These are phyloP conservation scores for Drosophila saltans DNA, from an alignment of 1,140 invertebrate genomes.

Conservation along the genomic window DNA sequence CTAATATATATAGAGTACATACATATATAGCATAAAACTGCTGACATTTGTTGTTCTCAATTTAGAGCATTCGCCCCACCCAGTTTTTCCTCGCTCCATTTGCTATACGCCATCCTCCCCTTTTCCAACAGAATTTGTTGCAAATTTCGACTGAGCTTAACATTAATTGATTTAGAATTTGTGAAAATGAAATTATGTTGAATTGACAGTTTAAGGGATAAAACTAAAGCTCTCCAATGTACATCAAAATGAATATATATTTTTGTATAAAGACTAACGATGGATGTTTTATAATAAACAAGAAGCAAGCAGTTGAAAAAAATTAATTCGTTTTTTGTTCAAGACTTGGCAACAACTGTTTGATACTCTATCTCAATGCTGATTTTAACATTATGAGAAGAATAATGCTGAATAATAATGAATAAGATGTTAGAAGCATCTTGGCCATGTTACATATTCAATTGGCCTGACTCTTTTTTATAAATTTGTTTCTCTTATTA, in stretches of 20 bases:
- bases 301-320: neutral
- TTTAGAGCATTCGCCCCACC: conserved; percentile 39
- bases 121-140: conserved; percentile 12
- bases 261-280: conserved; percentile 9
- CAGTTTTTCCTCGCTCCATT: neutral
- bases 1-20: conserved; percentile 12
- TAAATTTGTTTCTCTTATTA: too few relatives aligned
- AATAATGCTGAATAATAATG: too few relatives aligned
- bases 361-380: too few relatives aligned
- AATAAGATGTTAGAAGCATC: too few relatives aligned
- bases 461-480: too few relatives aligned
- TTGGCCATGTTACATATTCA: too few relatives aligned
- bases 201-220: conserved; percentile 49
- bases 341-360: too few relatives aligned
- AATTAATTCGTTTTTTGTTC: neutral
- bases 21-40: conserved; percentile 67
- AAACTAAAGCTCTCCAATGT: conserved; percentile 4
- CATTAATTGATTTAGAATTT: conserved; percentile 74
- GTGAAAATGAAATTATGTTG: conserved; percentile 57
- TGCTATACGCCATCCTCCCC: neutral
- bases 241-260: neutral
- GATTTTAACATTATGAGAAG: too few relatives aligned
- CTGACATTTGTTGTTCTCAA: conserved; percentile 78
- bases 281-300: neutral
- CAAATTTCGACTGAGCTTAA: conserved; percentile 48